Evolutionary conservation across 2,888 invertebrate species (phyloP), one percentile per base, ranked within the genome.

Genomic region (Halictus quadricinctus): DNA sequence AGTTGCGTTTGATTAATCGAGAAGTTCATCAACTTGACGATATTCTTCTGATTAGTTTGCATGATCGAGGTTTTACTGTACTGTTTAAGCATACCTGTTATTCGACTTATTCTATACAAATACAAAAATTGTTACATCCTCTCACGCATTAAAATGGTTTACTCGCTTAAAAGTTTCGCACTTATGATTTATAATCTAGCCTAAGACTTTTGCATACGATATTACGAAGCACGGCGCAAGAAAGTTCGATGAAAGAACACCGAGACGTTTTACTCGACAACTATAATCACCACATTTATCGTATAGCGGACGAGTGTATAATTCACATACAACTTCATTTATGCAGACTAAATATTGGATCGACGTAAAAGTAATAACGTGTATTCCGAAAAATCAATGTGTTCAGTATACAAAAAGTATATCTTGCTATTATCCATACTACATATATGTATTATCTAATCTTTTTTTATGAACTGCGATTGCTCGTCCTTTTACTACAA

Each of bases 41-140:
- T 75, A 80, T 80, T 75, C 36, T 64, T 72, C 74, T 72, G 66
- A 85, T 80, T 76, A 83, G 58, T 74, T 77, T 72, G 58, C 60
- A 48, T 70, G 69, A 83, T 86, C 85, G 85, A 86, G 77, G 83
- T 82, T 85, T 83, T 80, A 85, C 85, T 83, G 86, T 80, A 85
- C 72, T 48, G 58, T 80, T 73, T 88, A 88, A 85, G 84, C 90
- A 88, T 89, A 90, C 85, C 85, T 88, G 87, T 91, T 89, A 90
- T 84, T 80, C 90, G 88, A 90, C 89, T 90, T 89, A 91, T 69
- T 88, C 91, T 93, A 93, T 94, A 94, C 93, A 94, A 92, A 93
- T 94, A 94, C 93, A 94, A 94, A 86, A 94, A 93, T 93, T 88
- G 92, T 92, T 92, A 94, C 94, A 93, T 94, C 93, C 93, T 93